Conservation (phyloP, 2,113 vertebrate genomes). For the Microtus ochrogaster region DNA sequence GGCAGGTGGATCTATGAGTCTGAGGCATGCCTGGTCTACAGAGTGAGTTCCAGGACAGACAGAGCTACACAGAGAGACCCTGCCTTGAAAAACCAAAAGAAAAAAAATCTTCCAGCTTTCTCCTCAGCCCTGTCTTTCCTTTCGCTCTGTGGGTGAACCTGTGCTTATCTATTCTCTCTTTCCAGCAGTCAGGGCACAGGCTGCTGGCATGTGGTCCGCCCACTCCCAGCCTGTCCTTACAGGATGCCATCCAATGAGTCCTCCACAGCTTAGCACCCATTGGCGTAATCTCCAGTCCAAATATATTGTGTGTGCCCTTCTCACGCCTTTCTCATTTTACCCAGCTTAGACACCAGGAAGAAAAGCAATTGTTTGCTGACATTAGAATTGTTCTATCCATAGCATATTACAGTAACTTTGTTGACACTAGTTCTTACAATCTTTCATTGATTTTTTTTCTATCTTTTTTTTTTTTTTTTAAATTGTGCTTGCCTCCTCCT, state of each 20-base stretch:
- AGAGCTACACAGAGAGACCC: neutral
- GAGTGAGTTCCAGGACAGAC: neutral
- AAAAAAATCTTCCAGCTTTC: neutral
- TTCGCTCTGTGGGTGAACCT: neutral
- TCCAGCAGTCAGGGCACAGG: neutral
- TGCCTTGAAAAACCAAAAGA: neutral
- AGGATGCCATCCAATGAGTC: neutral
- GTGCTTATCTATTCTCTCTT: neutral
- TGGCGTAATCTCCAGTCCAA: rapidly evolving
- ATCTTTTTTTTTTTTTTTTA: too few relatives aligned
- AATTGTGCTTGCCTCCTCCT: neutral
- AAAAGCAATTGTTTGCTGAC: neutral
- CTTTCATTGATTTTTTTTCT: neutral
- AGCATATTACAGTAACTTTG: neutral
- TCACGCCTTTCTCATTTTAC: neutral
- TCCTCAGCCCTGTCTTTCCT: neutral
- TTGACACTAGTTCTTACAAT: neutral
- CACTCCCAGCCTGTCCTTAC: neutral
- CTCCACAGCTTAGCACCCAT: neutral
- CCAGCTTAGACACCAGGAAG: neutral
- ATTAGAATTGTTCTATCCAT: neutral
- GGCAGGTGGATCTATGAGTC: neutral
- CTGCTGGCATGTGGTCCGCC: neutral
- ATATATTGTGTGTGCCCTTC: neutral
- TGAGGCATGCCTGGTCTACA: neutral